Conservation (phyloP, 2,888 invertebrate species). For the Poecilobothrus nobilitatus region DNA sequence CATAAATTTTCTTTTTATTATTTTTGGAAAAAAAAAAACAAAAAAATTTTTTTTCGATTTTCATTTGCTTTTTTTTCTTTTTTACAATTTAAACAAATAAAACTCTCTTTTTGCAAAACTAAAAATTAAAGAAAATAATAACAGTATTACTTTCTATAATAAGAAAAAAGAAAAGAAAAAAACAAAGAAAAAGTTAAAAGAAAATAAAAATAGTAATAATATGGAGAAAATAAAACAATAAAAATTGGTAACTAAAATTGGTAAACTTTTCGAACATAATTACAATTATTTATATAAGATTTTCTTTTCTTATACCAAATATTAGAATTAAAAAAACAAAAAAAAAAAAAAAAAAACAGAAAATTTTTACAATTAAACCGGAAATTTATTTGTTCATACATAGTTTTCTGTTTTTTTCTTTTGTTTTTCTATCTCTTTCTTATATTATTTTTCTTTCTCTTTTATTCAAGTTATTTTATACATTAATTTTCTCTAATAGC, state of each 20-base stretch:
- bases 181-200: background rate
- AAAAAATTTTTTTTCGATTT: background rate
- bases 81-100: background rate
- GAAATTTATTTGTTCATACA: background rate
- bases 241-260: background rate
- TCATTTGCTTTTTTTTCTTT: too few relatives aligned
- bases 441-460: background rate
- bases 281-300: background rate
- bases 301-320: background rate
- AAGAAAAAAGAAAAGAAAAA: background rate
- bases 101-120: background rate
- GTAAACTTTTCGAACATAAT: conserved; percentile 1
- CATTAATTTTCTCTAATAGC: background rate
- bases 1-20: too few relatives aligned
- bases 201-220: background rate
- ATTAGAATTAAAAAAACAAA: background rate
- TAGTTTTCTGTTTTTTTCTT: too few relatives aligned
- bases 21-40: background rate
- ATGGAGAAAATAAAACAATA: background rate
- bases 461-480: background rate
- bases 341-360: background rate
- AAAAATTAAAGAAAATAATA: too few relatives aligned
- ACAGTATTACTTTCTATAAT: background rate
- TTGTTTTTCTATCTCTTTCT: too few relatives aligned
- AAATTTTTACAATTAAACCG: background rate